A percentile compares a stretch with the other conserved stretches of the same genome.
Evolutionary conservation across 2,797 vertebrate species (phyloP).

Genomic region (Ctenopoma multispine): DNA sequence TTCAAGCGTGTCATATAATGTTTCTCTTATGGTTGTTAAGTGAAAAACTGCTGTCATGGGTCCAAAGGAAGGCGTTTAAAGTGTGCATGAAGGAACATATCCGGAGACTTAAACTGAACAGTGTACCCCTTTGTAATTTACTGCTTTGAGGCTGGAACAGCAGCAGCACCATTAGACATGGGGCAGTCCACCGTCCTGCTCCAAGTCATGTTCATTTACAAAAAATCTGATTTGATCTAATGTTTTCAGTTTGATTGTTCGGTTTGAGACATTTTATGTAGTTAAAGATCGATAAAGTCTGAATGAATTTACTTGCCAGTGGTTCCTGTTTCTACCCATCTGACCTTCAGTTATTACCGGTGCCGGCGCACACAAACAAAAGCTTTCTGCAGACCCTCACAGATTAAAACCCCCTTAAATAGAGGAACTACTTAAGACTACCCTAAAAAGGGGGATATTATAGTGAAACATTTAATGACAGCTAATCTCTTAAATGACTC

Average conservation of each 20-base stretch:
- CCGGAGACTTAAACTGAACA: conserved; percentile 57
- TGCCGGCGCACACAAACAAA: conserved; percentile 47
- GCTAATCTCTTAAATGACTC: conserved; percentile 73
- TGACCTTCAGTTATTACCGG: conserved; percentile 20
- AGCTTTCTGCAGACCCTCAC: conserved; percentile 38
- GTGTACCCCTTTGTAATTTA: conserved; percentile 35
- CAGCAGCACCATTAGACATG: neutral
- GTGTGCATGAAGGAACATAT: conserved; percentile 66
- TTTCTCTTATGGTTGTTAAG: conserved; percentile 51
- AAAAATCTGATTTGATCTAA: neutral
- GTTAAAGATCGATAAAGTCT: conserved; percentile 11
- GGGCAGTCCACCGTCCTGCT: conserved; percentile 38
- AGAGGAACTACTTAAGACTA: conserved; percentile 44
- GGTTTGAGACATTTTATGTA: conserved; percentile 3
- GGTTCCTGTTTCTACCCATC: conserved; percentile 19
- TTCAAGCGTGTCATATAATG: conserved; percentile 65
- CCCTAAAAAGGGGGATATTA: conserved; percentile 60
- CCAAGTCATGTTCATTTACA: conserved; percentile 5
- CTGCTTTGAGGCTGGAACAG: conserved; percentile 27
- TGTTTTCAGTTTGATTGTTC: conserved; percentile 14
- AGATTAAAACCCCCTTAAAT: conserved; percentile 55
- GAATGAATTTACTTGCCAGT: conserved; percentile 27
- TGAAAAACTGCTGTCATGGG: conserved; percentile 48
- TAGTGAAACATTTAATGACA: conserved; percentile 67
- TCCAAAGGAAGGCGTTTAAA: conserved; percentile 70